Base-by-base conservation (phyloP, 1,140 invertebrate genomes). In the Saccostrea cuccullata region DNA sequence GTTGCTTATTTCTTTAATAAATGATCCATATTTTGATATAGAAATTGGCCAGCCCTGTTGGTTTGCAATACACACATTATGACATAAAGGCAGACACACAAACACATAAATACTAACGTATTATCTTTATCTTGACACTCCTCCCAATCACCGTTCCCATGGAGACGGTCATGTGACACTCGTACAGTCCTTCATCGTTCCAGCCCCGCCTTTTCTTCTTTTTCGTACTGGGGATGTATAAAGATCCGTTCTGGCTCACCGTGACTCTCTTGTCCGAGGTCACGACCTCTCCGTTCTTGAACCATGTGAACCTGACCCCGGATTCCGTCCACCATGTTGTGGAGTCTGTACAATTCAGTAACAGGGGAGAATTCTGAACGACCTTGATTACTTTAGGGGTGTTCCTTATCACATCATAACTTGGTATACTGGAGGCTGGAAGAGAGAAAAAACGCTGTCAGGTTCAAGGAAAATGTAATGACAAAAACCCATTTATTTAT, bases 191-290 rank as follows among this genome's bases (percentile, higher is more conserved):
- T 89, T 92, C 89, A 87, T 92, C 89, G 20, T 82, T 86, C n/a
- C 26, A 26, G n/a, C 87, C 82, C 36, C 89, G 89, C 55, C 90
- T 90, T 82, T 83, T 90, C 55, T 90, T 86, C 20, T 55, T 60
- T n/a, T 86, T 84, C 47, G 94, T 89, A 87, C 91, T 92, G 60
- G 92, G 90, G 82, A 94, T 92, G 86, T 92, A 94, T 11, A 95
- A 92, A 15, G 94, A 94, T 36, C 94, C 94, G 91, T 95, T 95
- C 73, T 90, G 26, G 12, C 93, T 88, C 11, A 94, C 77, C 23
- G 91, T 83, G 8, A 93, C 88, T 56, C 92, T 88, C 13, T 87
- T 84, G 23, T 77, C 26, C 8, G 36, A 47, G 4, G 77, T 70
- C 0, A 92, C 30, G 4, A 56, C 30, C 20, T 70, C 12, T 1